Conservation (phyloP, 2,797 vertebrate genomes). For the Acanthurus tractus region DNA sequence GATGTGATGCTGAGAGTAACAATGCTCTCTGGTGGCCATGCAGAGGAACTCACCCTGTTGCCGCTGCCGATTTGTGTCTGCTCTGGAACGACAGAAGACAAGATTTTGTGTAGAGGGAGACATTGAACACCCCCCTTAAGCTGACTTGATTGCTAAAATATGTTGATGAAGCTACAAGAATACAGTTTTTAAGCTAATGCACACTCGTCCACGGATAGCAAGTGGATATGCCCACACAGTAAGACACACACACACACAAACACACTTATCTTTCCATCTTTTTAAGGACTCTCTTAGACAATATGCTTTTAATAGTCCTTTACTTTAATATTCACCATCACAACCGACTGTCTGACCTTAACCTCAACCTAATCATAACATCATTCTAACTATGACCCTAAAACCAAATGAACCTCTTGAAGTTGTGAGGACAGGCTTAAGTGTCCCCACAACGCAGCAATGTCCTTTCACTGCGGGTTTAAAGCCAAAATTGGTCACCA, state of each 20-base stretch:
- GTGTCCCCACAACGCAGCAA: too few species aligned
- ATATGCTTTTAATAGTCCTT: too few species aligned
- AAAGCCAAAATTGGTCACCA: too few species aligned
- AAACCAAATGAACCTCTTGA: too few species aligned
- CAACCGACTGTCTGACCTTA: too few species aligned
- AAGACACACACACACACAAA: neutral
- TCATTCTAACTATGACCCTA: too few species aligned
- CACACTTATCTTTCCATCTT: too few species aligned
- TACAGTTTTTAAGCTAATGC: neutral
- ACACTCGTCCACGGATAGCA: neutral
- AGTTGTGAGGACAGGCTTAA: too few species aligned
- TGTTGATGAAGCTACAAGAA: neutral
- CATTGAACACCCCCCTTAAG: neutral
- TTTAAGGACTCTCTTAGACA: too few species aligned
- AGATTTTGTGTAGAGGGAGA: neutral
- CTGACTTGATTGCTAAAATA: neutral
- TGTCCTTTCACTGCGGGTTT: too few species aligned
- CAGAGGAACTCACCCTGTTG: constrained; percentile 72
- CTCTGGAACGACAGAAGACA: constrained; percentile 50
- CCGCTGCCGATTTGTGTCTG: constrained; percentile 41
- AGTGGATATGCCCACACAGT: neutral
- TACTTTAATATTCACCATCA: too few species aligned
- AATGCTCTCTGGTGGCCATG: constrained; percentile 75
- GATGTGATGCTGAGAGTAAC: constrained; percentile 68
- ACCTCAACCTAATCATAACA: too few species aligned